Evolutionary conservation across 1,140 invertebrate genomes (phyloP).

Genomic region (Leguminivora glycinivorella): DNA sequence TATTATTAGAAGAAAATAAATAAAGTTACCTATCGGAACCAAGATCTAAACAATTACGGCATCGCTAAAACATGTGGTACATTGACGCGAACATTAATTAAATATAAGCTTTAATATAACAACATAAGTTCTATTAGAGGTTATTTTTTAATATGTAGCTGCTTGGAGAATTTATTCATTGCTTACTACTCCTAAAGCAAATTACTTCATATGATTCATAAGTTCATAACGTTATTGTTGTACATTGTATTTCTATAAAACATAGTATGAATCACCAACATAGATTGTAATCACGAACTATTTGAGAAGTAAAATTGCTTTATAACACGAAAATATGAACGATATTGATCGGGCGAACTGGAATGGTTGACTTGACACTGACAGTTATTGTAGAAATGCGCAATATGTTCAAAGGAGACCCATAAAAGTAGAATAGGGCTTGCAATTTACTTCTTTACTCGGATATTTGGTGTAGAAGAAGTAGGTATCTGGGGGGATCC

Average conservation of each 20-base stretch:
- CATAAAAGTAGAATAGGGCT: no score
- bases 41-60: conserved; percentile 16
- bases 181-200: conserved; percentile 5
- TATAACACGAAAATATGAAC: not conserved
- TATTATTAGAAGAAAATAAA: not conserved
- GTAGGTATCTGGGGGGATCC: no score
- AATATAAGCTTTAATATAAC: no score
- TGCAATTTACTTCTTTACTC: no score
- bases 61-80: conserved; percentile 3
- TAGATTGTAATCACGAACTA: conserved; percentile 24
- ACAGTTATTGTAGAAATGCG: not conserved
- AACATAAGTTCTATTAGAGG: no score
- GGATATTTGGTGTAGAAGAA: no score
- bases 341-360: not conserved
- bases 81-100: no score
- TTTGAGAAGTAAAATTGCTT: not conserved
- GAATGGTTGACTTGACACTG: no score
- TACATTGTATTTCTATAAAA: not conserved
- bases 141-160: no score
- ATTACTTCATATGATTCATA: conserved; percentile 18
- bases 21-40: not conserved
- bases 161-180: conserved; percentile 1
- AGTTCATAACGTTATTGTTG: conserved; percentile 8
- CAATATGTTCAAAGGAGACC: no score
- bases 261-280: not conserved